A percentile compares a stretch with the other conserved stretches of the same genome.
These are phyloP conservation scores for Peribatodes rhomboidaria DNA, from an alignment of 2,888 invertebrate species.

Conservation along the genomic window DNA sequence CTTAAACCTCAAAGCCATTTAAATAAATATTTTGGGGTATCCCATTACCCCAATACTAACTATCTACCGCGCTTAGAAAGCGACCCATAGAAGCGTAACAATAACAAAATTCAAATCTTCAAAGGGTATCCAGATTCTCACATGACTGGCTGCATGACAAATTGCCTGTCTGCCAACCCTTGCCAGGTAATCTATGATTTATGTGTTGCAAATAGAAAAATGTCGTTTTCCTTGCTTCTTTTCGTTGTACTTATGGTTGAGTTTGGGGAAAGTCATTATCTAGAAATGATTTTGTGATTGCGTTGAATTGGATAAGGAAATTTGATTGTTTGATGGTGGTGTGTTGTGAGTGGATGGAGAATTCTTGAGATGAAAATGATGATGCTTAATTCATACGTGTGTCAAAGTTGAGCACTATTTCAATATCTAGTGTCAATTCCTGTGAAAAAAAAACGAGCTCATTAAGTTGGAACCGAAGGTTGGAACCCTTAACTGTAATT, in stretches of 20 bases:
- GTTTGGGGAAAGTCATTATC: conserved; percentile 35
- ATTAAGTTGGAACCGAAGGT: too few relatives aligned
- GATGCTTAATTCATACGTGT: too few relatives aligned
- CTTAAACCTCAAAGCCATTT: neutral
- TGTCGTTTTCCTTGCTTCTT: conserved; percentile 49
- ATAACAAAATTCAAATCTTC: conserved; percentile 64
- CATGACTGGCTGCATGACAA: conserved; percentile 79
- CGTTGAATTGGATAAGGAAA: conserved; percentile 16
- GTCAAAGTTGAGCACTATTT: too few relatives aligned
- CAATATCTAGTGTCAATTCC: too few relatives aligned
- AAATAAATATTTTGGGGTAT: conserved; percentile 16
- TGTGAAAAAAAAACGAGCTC: too few relatives aligned
- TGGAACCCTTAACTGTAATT: too few relatives aligned
- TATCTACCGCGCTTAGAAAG: conserved; percentile 10
- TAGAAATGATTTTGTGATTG: conserved; percentile 33
- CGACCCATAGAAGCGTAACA: conserved; percentile 41
- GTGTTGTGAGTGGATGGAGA: too few relatives aligned
- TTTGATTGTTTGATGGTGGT: neutral
- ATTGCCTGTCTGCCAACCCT: conserved; percentile 80
- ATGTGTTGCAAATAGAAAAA: conserved; percentile 74
- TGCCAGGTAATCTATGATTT: conserved; percentile 84
- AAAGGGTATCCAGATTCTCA: conserved; percentile 72
- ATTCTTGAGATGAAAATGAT: too few relatives aligned
- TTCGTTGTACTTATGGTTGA: conserved; percentile 14
- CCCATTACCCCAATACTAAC: conserved; percentile 13